Evolutionary conservation across 2,113 vertebrate genomes (phyloP).

Genomic region (Notiomystis cincta): DNA sequence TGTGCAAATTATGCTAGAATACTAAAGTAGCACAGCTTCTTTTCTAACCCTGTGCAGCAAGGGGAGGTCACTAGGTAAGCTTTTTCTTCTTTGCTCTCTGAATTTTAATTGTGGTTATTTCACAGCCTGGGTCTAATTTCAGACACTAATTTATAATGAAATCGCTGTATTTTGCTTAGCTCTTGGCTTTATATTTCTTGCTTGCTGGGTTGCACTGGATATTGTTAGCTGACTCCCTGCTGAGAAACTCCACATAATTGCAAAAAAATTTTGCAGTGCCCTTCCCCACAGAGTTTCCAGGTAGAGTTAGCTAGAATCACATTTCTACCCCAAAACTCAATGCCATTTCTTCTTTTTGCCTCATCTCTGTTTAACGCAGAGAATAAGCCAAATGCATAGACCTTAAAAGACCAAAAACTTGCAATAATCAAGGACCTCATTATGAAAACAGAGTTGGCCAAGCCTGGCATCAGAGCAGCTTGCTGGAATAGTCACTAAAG

Average conservation of each 20-base stretch:
- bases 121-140: constrained; percentile 32
- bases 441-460: background rate
- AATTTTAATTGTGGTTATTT: constrained; percentile 52
- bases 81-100: constrained; percentile 11
- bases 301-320: background rate
- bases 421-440: background rate
- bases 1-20: background rate
- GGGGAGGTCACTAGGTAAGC: constrained; percentile 34
- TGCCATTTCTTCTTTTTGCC: background rate
- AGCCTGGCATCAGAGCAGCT: background rate
- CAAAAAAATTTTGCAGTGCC: background rate
- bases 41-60: background rate
- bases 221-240: constrained; percentile 13
- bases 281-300: background rate
- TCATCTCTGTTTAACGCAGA: background rate
- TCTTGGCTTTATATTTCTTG: background rate
- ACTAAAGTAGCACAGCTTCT: constrained; percentile 6
- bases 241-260: background rate
- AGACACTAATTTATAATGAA: constrained; percentile 28
- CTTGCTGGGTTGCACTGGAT: background rate
- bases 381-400: background rate
- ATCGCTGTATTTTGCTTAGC: constrained; percentile 27
- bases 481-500: background rate
- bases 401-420: background rate
- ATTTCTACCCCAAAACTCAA: background rate